Conservation (phyloP, 2,113 vertebrate species). For the Accipiter virgatus region DNA sequence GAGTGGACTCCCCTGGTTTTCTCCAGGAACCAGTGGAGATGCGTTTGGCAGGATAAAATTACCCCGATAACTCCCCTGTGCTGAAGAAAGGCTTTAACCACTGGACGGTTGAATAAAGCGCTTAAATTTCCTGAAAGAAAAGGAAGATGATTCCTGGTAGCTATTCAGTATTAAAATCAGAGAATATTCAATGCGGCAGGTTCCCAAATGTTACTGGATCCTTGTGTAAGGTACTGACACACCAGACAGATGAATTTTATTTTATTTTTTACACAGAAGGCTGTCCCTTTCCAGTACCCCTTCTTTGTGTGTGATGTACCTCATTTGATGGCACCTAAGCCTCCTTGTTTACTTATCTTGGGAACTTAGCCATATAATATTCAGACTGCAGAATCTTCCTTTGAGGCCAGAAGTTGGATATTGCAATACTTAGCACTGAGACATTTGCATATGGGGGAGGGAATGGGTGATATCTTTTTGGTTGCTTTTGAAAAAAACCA, state of each 20-base stretch:
- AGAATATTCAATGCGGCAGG: neutral
- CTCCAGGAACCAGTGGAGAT: neutral
- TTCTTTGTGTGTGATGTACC: neutral
- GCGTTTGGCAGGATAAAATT: neutral
- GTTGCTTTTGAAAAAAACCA: neutral
- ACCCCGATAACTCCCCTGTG: accelerated
- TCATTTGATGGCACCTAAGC: neutral
- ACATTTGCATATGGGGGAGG: neutral
- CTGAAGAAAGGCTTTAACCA: neutral
- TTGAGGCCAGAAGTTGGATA: neutral
- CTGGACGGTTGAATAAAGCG: accelerated
- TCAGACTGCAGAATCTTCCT: neutral
- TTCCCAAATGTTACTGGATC: neutral
- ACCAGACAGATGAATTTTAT: neutral
- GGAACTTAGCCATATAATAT: neutral
- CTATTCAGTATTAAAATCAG: neutral
- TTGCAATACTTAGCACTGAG: neutral
- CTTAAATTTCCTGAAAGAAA: neutral
- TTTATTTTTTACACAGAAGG: neutral
- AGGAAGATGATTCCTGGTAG: neutral
- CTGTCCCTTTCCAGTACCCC: neutral
- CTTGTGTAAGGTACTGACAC: neutral
- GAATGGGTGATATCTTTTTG: neutral
- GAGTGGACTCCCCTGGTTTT: neutral
- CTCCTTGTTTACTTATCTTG: neutral